phyloP scores from a whole-genome alignment of 2,113 vertebrate species.

The Heterotis niloticus region DNA sequence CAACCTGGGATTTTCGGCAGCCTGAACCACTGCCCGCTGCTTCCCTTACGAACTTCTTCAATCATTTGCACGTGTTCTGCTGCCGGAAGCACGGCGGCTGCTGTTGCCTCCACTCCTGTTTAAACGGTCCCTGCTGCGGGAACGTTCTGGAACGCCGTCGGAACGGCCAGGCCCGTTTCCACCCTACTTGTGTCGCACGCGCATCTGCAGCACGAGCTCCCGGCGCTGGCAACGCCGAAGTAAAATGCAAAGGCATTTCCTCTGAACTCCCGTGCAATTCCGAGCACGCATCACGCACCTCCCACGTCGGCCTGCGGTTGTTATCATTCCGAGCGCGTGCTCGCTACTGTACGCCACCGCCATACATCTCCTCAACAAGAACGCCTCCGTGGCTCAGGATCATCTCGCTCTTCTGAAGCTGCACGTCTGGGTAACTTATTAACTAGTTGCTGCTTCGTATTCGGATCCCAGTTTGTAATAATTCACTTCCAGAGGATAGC shows the following conservation, averaged over 20 bases:
- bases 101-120: background rate
- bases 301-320: background rate
- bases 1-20: too few relatives aligned
- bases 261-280: background rate
- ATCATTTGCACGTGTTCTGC: too few relatives aligned
- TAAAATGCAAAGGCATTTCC: background rate
- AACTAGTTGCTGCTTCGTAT: constrained; percentile 18
- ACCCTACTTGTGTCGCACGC: background rate
- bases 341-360: background rate
- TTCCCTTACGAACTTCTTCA: too few relatives aligned
- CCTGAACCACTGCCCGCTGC: too few relatives aligned
- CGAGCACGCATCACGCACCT: background rate
- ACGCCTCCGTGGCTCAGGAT: background rate
- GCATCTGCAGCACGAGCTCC: too few relatives aligned
- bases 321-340: constrained; percentile 4
- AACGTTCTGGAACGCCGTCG: too few relatives aligned
- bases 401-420: background rate
- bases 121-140: too few relatives aligned
- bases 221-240: background rate
- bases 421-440: constrained; percentile 23
- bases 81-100: too few relatives aligned
- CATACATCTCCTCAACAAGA: background rate
- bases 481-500: constrained; percentile 26
- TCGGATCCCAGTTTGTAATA: constrained; percentile 29
- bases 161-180: background rate